Base-by-base conservation (phyloP, 2,888 invertebrate genomes). In the Leucophenga maculata region DNA sequence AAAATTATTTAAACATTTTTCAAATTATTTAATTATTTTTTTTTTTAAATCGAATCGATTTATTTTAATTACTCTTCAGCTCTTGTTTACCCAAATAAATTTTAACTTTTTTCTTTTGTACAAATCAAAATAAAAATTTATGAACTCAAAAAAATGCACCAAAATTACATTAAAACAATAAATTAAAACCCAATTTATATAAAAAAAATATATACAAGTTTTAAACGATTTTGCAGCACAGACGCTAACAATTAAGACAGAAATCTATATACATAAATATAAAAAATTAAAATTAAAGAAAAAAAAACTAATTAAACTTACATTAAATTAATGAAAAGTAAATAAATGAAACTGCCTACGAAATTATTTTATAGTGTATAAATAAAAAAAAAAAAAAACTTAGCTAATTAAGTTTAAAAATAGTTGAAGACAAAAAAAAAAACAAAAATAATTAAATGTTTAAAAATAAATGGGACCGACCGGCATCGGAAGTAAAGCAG, bases 271-370 rank as follows among this genome's bases (percentile, higher is more conserved):
- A 48, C 65, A 65, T 69, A 73, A 71, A 62, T 67, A 65, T 68
- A 70, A 55, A 6, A 76, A 69, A 67, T 44, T 69, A 69, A 72
- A 70, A 69, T 59, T 67, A 69, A 77, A 75, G 74, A 26, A 75
- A 65, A 72, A 52, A 72, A 74, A 71, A 68, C 69, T 74, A 71
- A 73, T 60, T 64, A 70, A 73, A 73, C 50, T 48, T 52, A 66
- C 11, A 52, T 54, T 50, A 69, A 72, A 68, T 52, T 65, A 65
- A 75, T 68, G 72, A 72, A 77, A 78, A 76, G 75, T 81, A 70
- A 75, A 83, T 82, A 77, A 83, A 86, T 81, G 84, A 85, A 86
- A 85, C 85, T 85, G 85, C 85, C 85, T 85, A 85, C 79, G 75
- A 78, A 78, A 73, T 72, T 74, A 75, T 68, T 59, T 71, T 62